phyloP scores from a whole-genome alignment of 2,797 vertebrate genomes.

The Staurois parvus region DNA sequence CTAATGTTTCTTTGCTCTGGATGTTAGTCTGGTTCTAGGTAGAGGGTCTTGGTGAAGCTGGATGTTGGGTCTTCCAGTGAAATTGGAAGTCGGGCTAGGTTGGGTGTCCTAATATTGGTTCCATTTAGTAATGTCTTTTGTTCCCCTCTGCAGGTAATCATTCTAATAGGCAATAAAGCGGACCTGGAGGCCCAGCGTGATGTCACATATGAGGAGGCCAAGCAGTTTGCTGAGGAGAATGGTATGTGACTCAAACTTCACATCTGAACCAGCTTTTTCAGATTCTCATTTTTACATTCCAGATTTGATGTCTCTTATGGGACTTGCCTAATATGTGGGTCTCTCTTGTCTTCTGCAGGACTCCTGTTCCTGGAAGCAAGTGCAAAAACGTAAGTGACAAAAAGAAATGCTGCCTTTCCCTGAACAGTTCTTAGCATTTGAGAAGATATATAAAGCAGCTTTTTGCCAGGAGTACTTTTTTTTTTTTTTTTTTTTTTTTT shows the following conservation, averaged over 20 bases:
- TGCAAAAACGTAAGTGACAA: conserved; percentile 93
- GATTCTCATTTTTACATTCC: background rate
- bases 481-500: too few species aligned
- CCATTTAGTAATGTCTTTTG: background rate
- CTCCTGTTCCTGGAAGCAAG: conserved; percentile 97
- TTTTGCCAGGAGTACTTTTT: too few species aligned
- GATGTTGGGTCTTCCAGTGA: background rate
- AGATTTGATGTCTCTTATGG: background rate
- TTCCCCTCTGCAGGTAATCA: conserved; percentile 86
- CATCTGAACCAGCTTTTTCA: background rate
- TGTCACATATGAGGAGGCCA: conserved; percentile 97
- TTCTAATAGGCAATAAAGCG: conserved; percentile 97
- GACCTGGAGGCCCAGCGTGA: conserved; percentile 97
- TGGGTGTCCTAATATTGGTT: background rate
- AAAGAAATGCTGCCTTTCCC: too few species aligned
- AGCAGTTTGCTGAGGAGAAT: conserved; percentile 98
- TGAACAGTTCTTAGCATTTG: too few species aligned
- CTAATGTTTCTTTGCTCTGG: too few species aligned
- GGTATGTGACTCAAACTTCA: conserved; percentile 75
- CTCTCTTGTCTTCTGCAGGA: conserved; percentile 74
- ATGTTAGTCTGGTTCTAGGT: background rate
- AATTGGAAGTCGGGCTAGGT: background rate
- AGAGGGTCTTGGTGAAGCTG: background rate
- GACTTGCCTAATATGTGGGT: background rate
- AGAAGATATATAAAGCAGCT: background rate